These are phyloP conservation scores for Amiota minor DNA, from an alignment of 2,888 invertebrate species.

Conservation along the genomic window DNA sequence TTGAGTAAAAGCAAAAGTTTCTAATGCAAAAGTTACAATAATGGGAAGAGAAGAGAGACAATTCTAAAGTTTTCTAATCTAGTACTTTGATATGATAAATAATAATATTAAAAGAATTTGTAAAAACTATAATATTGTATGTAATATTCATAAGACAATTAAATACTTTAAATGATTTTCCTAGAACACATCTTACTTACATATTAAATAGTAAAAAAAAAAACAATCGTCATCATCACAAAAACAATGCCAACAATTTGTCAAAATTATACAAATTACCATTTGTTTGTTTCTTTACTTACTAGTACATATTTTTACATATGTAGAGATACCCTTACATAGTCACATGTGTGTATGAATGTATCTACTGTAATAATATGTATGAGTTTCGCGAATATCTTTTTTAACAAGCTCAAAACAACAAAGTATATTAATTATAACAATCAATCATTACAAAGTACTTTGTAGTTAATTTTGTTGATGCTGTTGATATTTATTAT, in stretches of 20 bases:
- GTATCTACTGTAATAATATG: too few species aligned
- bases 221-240: not conserved
- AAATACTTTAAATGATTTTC: too few species aligned
- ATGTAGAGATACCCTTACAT: not conserved
- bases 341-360: too few species aligned
- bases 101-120: too few species aligned
- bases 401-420: not conserved
- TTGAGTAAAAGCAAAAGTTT: slow-evolving; percentile 32
- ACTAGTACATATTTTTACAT: slow-evolving; percentile 13
- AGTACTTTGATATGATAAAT: too few species aligned
- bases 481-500: not conserved
- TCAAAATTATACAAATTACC: slow-evolving; percentile 24
- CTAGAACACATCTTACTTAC: too few species aligned
- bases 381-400: not conserved
- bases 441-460: slow-evolving; percentile 22
- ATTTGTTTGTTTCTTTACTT: not conserved
- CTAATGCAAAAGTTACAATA: not conserved
- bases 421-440: slow-evolving; percentile 20
- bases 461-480: too few species aligned
- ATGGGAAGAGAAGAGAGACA: too few species aligned
- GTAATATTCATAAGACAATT: too few species aligned
- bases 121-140: too few species aligned
- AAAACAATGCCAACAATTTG: slow-evolving; percentile 11
- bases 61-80: too few species aligned
- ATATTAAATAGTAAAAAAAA: too few species aligned